These are phyloP conservation scores for Phasia obesa DNA, from an alignment of 2,888 invertebrate species.

Conservation along the genomic window DNA sequence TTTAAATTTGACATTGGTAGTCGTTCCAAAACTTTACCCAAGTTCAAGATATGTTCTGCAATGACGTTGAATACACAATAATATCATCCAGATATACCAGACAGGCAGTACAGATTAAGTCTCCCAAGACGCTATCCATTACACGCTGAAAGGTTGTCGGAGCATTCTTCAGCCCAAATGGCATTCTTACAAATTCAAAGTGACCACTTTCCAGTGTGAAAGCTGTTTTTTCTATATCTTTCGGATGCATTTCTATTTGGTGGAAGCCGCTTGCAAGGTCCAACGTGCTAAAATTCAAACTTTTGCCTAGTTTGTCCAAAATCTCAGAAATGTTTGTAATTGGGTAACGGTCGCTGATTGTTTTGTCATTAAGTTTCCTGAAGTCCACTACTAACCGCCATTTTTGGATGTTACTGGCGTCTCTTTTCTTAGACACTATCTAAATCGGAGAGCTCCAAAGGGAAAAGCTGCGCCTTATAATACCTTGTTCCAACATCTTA, in stretches of 20 bases:
- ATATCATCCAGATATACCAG: not conserved
- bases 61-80: not conserved
- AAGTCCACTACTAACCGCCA: not conserved
- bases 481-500: not conserved
- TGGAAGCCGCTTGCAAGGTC: constrained; percentile 5
- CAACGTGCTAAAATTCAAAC: not conserved
- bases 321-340: not conserved
- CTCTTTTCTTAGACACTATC: not conserved
- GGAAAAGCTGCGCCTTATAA: not conserved
- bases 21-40: not conserved
- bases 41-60: not conserved
- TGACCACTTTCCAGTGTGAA: not conserved
- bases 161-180: not conserved
- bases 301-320: not conserved
- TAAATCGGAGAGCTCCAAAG: not conserved
- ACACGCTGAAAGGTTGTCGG: not conserved
- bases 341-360: not conserved
- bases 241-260: not conserved
- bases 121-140: not conserved
- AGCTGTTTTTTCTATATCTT: not conserved
- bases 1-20: constrained; percentile 14
- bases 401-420: not conserved
- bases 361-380: not conserved
- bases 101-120: not conserved
- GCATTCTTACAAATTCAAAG: not conserved